Evolutionary conservation across 2,113 vertebrate genomes (phyloP), one percentile per base, ranked within the genome.

Genomic region (Ptilorrhoa leucosticta): DNA sequence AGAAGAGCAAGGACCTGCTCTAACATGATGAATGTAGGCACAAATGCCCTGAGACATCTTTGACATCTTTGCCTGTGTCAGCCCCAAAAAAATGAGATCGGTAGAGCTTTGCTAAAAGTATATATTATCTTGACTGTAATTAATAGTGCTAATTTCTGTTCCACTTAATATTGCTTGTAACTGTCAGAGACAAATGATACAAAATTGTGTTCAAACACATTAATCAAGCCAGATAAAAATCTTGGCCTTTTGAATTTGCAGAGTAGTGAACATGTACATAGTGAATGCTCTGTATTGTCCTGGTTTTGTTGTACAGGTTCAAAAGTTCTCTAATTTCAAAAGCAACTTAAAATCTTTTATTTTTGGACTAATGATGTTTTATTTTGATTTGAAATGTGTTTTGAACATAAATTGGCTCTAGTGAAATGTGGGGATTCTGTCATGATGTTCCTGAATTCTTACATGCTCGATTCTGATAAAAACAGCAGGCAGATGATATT

Each of bases 21-120:
- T 53, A 45, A 40, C 9, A n/a, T 60, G 58, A 45, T 72, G 16
- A 26, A 78, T 64, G 13, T 23, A 72, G 45, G 13, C 69, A 33
- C 0, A 0, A 60, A 39, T 44, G 11, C 65, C 0, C 0, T 42
- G 66, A 76, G 19, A 44, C 27, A n/a, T 50, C 50, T 72, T 22
- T 31, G 50, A 28, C 7, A 5, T 81, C 63, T 85, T 53, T 66
- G 45, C 64, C 20, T 33, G 0, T 61, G 77, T 89, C 37, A 37
- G 23, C 33, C 51, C 22, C 14, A 7, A 58, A 73, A 56, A 66
- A 78, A 78, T 64, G 21, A 68, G 39, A 69, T 75, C 7, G 27
- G 22, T 71, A 56, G 64, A 78, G 40, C 69, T 70, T 77, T 91
- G 44, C 57, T 61, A 26, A 6, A 89, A 50, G 35, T 76, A n/a